Evolutionary conservation across 2,888 invertebrate species (phyloP), one percentile per base, ranked within the genome.

Genomic region (Andricus curvator): DNA sequence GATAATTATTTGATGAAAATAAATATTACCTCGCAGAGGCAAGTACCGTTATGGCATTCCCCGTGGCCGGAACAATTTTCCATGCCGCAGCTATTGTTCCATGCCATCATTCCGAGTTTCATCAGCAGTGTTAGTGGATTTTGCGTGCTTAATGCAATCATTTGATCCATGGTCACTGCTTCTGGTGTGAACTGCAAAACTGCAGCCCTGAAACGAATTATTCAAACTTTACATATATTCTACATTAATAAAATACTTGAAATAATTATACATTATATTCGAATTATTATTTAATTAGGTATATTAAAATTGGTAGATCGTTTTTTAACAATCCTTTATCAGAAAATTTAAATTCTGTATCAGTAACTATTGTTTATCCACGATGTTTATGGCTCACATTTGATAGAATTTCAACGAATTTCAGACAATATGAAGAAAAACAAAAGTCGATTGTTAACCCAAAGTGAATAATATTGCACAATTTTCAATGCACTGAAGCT

Each of bases 31-130:
- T 98, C 97, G 93, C 98, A 98, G 87, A 97, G 94, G 92, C 98
- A 98, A 79, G 97, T 97, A 85, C 98, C 98, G 93, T 98, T 97
- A 91, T 97, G 95, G 93, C 98, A 98, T 93, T 98, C 98, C 29
- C 98, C 98, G 84, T 97, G 96, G 84, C 97, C 97, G 89, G 97
- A 97, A 94, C 98, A 98, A 93, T 96, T 96, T 88, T 95, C 95
- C 81, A 94, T 94, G 91, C 97, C 97, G 88, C 94, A 95, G 67
- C 94, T 90, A 82, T 89, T 89, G 82, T 92, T 92, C 92, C 92
- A 92, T 65, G 91, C 89, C 92, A 92, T 92, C 89, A 92, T 92
- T 51, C 92, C 90, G 84, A 93, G 91, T 85, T 92, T 91, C 80
- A 93, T 88, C 77, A 93, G 85, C 85, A 93, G 85, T 66, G 93